Percentiles rank a stretch among this genome's conserved stretches.
These are phyloP conservation scores for Amblyteles armatorius DNA, from an alignment of 2,888 invertebrate genomes.

Conservation along the genomic window DNA sequence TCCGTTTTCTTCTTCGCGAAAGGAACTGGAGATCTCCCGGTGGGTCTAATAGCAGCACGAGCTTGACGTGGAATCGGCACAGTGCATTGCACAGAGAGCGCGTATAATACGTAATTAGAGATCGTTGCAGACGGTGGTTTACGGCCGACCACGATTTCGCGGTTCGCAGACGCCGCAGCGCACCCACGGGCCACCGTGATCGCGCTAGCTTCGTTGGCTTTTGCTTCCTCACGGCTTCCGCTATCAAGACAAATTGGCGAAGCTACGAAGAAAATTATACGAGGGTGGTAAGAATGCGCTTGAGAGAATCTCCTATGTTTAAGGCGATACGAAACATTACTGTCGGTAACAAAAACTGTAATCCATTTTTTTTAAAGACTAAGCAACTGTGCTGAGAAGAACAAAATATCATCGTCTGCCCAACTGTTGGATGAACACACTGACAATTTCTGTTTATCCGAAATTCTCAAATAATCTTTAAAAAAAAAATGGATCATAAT, in stretches of 20 bases:
- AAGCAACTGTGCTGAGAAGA: background rate
- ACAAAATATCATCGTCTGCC: background rate
- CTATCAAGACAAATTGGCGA: conserved; percentile 48
- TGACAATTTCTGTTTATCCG: too few relatives aligned
- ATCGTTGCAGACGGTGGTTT: conserved; percentile 65
- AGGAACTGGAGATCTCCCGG: background rate
- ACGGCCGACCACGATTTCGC: conserved; percentile 59
- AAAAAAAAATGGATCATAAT: too few relatives aligned
- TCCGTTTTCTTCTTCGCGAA: conserved; percentile 8
- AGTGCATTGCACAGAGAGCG: conserved; percentile 28
- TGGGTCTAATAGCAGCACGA: conserved; percentile 2
- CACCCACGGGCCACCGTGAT: conserved; percentile 36
- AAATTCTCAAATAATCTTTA: too few relatives aligned
- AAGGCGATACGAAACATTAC: background rate
- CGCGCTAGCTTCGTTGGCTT: conserved; percentile 34
- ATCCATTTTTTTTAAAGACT: too few relatives aligned
- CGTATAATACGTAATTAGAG: conserved; percentile 68
- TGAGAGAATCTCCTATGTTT: background rate
- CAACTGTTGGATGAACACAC: too few relatives aligned
- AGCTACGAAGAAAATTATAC: conserved; percentile 23
- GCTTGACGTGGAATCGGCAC: conserved; percentile 25
- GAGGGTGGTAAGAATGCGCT: conserved; percentile 4
- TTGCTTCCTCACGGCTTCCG: conserved; percentile 42
- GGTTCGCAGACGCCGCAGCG: conserved; percentile 49
- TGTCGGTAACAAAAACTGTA: too few relatives aligned